phyloP scores from a whole-genome alignment of 2,113 vertebrate genomes.

The Charina bottae region DNA sequence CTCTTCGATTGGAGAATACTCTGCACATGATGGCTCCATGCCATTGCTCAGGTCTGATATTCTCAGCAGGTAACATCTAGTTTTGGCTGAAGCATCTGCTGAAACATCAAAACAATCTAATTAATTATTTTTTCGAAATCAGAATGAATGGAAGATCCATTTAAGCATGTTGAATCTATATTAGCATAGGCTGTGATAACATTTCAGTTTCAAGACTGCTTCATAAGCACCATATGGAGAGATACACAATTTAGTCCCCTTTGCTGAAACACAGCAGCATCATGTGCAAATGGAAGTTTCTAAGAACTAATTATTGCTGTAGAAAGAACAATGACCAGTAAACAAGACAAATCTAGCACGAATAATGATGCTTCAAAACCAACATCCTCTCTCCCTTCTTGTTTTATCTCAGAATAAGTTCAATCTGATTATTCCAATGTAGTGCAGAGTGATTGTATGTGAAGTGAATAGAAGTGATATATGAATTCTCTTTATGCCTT shows the following conservation, averaged over 20 bases:
- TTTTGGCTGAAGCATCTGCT: not conserved
- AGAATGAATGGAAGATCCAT: not conserved
- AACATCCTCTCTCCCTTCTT: not conserved
- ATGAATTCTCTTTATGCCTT: not conserved
- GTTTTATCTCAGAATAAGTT: not conserved
- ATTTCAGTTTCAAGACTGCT: not conserved
- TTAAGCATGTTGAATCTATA: too few species aligned
- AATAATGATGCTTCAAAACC: too few species aligned
- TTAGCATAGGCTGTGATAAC: not conserved
- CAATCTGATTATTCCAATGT: too few species aligned
- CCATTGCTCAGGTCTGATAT: not conserved
- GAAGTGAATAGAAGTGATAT: not conserved
- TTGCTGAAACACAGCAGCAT: not conserved
- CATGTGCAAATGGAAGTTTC: not conserved
- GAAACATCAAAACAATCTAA: not conserved
- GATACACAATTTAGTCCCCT: not conserved
- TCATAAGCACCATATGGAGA: not conserved
- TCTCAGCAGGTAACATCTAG: not conserved
- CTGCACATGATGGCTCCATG: not conserved
- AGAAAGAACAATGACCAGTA: not conserved
- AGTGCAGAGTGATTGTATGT: not conserved
- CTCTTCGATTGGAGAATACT: not conserved
- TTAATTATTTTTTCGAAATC: not conserved
- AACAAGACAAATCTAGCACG: not conserved
- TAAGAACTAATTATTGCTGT: not conserved